phyloP scores from a whole-genome alignment of 2,888 invertebrate species.

The Caenorhabditis doughertyi region DNA sequence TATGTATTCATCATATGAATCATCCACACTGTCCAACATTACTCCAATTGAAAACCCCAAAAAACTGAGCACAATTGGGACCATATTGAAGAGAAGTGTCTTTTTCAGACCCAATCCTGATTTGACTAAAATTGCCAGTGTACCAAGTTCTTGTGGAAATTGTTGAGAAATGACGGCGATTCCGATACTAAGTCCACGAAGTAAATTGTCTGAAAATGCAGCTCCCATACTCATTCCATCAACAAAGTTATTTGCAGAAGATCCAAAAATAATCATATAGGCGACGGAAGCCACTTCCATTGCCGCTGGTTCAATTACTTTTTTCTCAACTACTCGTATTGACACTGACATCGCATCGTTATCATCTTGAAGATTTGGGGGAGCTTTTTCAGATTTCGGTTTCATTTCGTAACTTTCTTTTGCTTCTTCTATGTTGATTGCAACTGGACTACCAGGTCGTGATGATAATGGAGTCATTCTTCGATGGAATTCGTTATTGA shows the following conservation, averaged over 20 bases:
- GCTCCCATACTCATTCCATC: constrained; percentile 82
- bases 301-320: constrained; percentile 74
- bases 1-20: constrained; percentile 78
- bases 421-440: constrained; percentile 38
- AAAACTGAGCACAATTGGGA: constrained; percentile 77
- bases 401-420: constrained; percentile 58
- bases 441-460: constrained; percentile 49
- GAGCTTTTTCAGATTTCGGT: constrained; percentile 14
- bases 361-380: constrained; percentile 8
- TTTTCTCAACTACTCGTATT: constrained; percentile 77
- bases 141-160: constrained; percentile 80
- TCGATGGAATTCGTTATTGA: constrained; percentile 56
- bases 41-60: constrained; percentile 79
- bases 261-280: constrained; percentile 81
- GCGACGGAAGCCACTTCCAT: constrained; percentile 80
- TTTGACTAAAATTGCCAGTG: constrained; percentile 78
- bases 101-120: constrained; percentile 78
- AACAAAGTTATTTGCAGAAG: constrained; percentile 80
- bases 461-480: constrained; percentile 60
- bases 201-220: constrained; percentile 79
- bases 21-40: constrained; percentile 76
- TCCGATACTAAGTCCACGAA: constrained; percentile 78
- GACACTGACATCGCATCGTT: constrained; percentile 68
- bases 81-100: constrained; percentile 77
- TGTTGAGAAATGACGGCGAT: constrained; percentile 81